Conservation (phyloP, 2,113 vertebrate species). For the Myotis brandtii region DNA sequence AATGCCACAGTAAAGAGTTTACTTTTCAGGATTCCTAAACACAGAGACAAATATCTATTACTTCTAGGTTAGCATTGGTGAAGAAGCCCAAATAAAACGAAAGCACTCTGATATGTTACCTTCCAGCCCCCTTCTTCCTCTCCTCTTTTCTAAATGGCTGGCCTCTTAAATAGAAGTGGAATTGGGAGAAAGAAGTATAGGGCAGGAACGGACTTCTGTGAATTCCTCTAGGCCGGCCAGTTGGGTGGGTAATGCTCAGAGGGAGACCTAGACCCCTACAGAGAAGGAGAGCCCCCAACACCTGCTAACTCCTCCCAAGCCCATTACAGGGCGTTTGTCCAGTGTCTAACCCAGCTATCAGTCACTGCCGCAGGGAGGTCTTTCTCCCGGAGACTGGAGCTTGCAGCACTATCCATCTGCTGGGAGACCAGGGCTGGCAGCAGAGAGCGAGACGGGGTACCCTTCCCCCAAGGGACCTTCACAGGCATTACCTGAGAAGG, state of each 20-base stretch:
- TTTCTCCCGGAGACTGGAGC: not conserved
- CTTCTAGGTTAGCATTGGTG: not conserved
- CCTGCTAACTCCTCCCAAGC: not conserved
- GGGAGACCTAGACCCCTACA: not conserved
- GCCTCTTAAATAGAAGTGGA: not conserved
- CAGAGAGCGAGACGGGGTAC: not conserved
- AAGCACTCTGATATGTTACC: not conserved
- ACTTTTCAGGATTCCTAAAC: constrained; percentile 2
- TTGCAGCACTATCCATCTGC: too few species aligned
- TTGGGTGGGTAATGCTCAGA: not conserved
- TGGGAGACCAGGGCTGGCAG: not conserved
- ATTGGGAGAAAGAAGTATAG: not conserved
- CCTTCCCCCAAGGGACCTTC: not conserved
- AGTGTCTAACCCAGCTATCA: not conserved
- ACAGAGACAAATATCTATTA: constrained; percentile 18
- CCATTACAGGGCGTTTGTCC: not conserved
- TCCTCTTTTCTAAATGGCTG: not conserved
- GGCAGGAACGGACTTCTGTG: not conserved
- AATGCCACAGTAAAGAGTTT: not conserved
- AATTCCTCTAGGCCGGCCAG: not conserved
- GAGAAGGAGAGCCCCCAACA: not conserved
- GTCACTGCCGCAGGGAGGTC: not conserved
- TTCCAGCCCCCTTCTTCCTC: not conserved
- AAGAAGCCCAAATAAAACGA: not conserved
- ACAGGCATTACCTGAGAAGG: constrained; percentile 92